These are phyloP conservation scores for Hermaeophaga mercurialis DNA, from an alignment of 2,888 invertebrate genomes.

Conservation along the genomic window DNA sequence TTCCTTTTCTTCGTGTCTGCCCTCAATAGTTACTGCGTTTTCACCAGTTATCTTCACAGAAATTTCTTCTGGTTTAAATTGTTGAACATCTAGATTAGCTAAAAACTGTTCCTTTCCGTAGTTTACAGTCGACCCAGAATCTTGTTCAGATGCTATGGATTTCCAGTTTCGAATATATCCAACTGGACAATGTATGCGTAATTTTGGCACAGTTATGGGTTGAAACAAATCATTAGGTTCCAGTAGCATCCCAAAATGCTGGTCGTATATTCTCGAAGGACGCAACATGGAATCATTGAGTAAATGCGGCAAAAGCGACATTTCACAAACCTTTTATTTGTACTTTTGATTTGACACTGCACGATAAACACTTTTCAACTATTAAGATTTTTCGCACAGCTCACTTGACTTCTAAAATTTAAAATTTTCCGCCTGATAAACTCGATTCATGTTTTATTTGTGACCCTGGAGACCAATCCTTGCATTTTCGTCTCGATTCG, in stretches of 20 bases:
- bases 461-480: too few species aligned
- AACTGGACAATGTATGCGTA: conserved; percentile 26
- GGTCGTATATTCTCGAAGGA: conserved; percentile 29
- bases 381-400: too few species aligned
- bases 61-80: conserved; percentile 34
- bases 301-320: conserved; percentile 28
- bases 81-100: conserved; percentile 33
- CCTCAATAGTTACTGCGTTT: conserved; percentile 29
- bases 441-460: too few species aligned
- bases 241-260: conserved; percentile 29
- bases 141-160: conserved; percentile 18
- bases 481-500: too few species aligned
- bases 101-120: conserved; percentile 25
- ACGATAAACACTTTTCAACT: too few species aligned
- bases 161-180: conserved; percentile 38
- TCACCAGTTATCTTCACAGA: conserved; percentile 29
- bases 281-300: conserved; percentile 23
- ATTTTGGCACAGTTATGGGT: conserved; percentile 20
- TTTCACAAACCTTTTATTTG: too few species aligned
- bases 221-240: conserved; percentile 31
- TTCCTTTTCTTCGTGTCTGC: conserved; percentile 70
- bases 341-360: too few species aligned
- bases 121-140: conserved; percentile 11
- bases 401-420: too few species aligned
- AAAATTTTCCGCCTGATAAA: too few species aligned